These are phyloP conservation scores for Trachelus tabidus DNA, from an alignment of 2,888 invertebrate species.

Conservation along the genomic window DNA sequence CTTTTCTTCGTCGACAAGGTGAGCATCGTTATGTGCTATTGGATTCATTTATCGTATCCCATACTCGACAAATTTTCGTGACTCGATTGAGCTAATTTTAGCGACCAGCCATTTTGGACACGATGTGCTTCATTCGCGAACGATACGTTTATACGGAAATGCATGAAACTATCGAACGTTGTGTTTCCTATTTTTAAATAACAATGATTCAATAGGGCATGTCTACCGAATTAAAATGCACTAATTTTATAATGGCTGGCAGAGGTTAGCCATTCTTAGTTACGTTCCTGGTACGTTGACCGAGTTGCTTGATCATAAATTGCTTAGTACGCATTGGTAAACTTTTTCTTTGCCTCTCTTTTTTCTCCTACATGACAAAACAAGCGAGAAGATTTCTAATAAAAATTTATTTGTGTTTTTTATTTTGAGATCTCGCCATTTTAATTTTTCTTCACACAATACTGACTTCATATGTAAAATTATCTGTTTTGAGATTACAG, in stretches of 20 bases:
- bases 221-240: neutral
- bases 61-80: neutral
- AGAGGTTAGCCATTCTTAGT: neutral
- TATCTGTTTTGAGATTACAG: neutral
- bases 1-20: constrained; percentile 95
- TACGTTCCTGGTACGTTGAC: neutral
- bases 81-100: constrained; percentile 50
- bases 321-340: neutral
- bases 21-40: constrained; percentile 62
- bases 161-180: neutral
- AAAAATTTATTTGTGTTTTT: neutral
- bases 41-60: neutral
- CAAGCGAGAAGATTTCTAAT: neutral
- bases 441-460: neutral
- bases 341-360: neutral
- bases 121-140: constrained; percentile 38
- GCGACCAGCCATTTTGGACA: constrained; percentile 61
- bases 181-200: neutral
- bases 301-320: neutral
- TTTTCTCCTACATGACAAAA: neutral
- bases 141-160: constrained; percentile 33
- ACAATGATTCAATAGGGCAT: neutral
- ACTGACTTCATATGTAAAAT: neutral
- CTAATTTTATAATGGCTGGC: neutral
- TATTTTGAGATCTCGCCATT: neutral